These are phyloP conservation scores for Ateles fusciceps DNA, from an alignment of 2,797 vertebrate species.

Conservation along the genomic window DNA sequence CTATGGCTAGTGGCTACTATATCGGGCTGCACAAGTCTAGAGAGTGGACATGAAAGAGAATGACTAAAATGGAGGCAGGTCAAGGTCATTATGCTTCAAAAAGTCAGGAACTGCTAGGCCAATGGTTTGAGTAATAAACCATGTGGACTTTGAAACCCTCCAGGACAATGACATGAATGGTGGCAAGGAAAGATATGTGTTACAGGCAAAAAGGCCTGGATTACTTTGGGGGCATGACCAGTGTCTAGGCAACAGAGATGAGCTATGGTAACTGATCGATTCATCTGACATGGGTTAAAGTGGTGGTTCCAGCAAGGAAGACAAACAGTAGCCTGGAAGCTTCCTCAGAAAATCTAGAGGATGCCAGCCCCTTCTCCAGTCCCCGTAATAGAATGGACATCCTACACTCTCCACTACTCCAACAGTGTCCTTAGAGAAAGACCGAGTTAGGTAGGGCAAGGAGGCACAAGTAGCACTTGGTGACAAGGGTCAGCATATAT, in stretches of 20 bases:
- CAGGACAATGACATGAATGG: background rate
- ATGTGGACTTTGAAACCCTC: background rate
- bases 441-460: background rate
- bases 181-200: background rate
- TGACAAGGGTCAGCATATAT: background rate
- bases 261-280: background rate
- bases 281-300: background rate
- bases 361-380: background rate
- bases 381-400: background rate
- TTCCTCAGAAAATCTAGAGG: background rate
- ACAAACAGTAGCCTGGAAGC: background rate
- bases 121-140: background rate
- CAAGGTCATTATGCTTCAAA: constrained; percentile 19
- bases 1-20: background rate
- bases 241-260: background rate
- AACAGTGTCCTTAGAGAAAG: background rate
- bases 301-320: background rate
- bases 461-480: background rate
- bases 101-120: background rate
- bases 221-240: background rate
- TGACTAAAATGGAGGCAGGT: background rate
- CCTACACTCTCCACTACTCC: background rate
- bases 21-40: background rate
- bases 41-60: background rate
- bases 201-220: background rate